phyloP scores from a whole-genome alignment of 2,888 invertebrate genomes.

The Axea sp. region DNA sequence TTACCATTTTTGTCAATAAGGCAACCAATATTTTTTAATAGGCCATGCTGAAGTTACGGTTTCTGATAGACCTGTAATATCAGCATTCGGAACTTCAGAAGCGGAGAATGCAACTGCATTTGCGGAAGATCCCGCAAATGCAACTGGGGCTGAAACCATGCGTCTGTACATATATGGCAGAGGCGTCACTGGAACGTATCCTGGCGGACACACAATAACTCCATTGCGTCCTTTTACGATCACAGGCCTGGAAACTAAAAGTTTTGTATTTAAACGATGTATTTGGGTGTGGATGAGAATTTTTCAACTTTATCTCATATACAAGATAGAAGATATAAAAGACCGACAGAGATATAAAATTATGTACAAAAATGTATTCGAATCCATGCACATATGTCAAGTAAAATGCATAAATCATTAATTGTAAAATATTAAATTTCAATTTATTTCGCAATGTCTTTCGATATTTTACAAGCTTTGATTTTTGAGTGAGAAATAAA shows the following conservation, averaged over 20 bases:
- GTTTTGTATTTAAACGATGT: slow-evolving; percentile 20
- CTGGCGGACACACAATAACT: slow-evolving; percentile 54
- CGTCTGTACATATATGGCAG: slow-evolving; percentile 39
- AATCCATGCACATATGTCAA: no score
- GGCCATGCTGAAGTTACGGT: slow-evolving; percentile 63
- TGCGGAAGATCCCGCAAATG: slow-evolving; percentile 63
- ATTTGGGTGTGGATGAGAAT: not conserved
- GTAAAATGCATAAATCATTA: slow-evolving; percentile 1
- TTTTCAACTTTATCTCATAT: slow-evolving; percentile 8
- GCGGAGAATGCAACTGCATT: slow-evolving; percentile 63
- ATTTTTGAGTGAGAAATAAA: no score
- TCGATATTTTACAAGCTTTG: no score
- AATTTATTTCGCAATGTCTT: no score
- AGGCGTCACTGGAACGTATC: slow-evolving; percentile 52
- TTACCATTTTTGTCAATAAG: slow-evolving; percentile 44
- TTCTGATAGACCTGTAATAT: slow-evolving; percentile 66
- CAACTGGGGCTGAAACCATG: slow-evolving; percentile 33
- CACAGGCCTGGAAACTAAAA: slow-evolving; percentile 62
- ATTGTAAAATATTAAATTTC: not conserved
- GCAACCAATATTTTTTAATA: slow-evolving; percentile 60
- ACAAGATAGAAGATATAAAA: not conserved
- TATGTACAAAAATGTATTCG: slow-evolving; percentile 2
- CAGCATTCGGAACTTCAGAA: slow-evolving; percentile 57
- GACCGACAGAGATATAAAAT: slow-evolving; percentile 11
- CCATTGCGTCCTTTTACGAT: slow-evolving; percentile 53